Base-by-base conservation (phyloP, 2,888 invertebrate genomes). In the Drosophila affinis region DNA sequence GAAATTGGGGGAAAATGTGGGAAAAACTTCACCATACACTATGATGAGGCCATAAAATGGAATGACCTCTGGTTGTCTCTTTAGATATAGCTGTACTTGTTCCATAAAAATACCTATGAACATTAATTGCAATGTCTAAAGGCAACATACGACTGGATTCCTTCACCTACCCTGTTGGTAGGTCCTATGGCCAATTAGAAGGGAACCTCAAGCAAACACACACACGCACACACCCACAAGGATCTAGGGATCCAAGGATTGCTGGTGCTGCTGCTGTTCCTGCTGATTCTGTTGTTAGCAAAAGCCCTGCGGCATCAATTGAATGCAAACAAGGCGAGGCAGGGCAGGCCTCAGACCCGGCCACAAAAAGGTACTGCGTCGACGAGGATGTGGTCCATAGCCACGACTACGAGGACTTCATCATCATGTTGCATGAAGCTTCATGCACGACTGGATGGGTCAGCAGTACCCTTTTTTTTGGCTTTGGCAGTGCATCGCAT, bases 391-490 rank as follows among this genome's bases (percentile, higher is more conserved):
- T 24, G 44, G 53, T 14, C 52, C 24, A 34, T 52, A 18, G 21
- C 72, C 18, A 45, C 55, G 24, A 27, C 72, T n/a, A 52, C 47
- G 51, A 48, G 70, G 52, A 63, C 58, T 76, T 67, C 81, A 84
- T 77, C 79, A 57, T 46, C 67, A 56, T 79, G 79, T 72, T 73
- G 58, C 58, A 54, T 24, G 44, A 78, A 73, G 75, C 70, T 82
- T 83, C 76, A 83, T 82, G 88, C 82, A 82, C 88, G 88, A 85
- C 44, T 67, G 77, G 64, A 48, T 62, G 57, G 55, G 61, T 69
- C 75, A 69, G 68, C 61, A 68, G 49, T 46, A 54, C 60, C 73
- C 71, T 48, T 54, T 53, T 57, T 52, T 18, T 29, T 48, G 65
- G 9, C 56, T 62, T 59, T 55, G 44, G 65, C 62, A 65, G 71